A percentile compares a stretch with the other conserved stretches of the same genome.
These are phyloP conservation scores for Deladenus siricidicola DNA, from an alignment of 2,888 invertebrate genomes.

Conservation along the genomic window DNA sequence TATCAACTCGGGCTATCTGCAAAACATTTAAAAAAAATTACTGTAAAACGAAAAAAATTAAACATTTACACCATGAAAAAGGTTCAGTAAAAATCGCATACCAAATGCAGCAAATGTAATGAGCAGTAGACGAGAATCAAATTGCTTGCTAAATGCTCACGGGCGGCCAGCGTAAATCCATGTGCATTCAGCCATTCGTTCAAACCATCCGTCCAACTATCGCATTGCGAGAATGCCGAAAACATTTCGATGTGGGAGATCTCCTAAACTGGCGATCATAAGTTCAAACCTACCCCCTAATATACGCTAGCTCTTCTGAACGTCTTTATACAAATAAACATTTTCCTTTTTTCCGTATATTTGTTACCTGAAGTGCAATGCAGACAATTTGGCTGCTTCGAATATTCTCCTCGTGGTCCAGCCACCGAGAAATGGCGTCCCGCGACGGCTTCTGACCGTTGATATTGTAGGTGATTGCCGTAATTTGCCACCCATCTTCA, in stretches of 20 bases:
- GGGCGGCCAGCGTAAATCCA: conserved; percentile 5
- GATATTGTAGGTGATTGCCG: conserved; percentile 21
- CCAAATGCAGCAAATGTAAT: conserved; percentile 9
- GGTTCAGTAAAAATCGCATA: not conserved
- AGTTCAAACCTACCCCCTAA: no score
- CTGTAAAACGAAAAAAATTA: not conserved
- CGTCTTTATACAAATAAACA: not conserved
- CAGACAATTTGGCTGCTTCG: conserved; percentile 7
- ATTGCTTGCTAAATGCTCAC: conserved; percentile 15
- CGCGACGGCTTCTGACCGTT: conserved; percentile 15
- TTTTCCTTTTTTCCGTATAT: not conserved
- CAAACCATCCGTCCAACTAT: conserved; percentile 15
- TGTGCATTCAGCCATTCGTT: conserved; percentile 7
- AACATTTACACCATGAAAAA: not conserved
- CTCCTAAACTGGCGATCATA: no score
- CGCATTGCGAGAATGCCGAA: not conserved
- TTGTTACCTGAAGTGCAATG: conserved; percentile 17
- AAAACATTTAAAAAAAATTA: conserved; percentile 6
- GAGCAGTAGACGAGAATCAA: conserved; percentile 14
- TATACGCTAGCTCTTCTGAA: no score
- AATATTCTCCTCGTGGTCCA: conserved; percentile 1
- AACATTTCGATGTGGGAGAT: conserved; percentile 19
- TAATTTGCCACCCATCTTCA: not conserved
- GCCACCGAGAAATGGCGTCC: conserved; percentile 7
- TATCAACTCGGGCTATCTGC: conserved; percentile 18